Base-by-base conservation (phyloP, 1,140 invertebrate species). In the Wasmannia auropunctata region DNA sequence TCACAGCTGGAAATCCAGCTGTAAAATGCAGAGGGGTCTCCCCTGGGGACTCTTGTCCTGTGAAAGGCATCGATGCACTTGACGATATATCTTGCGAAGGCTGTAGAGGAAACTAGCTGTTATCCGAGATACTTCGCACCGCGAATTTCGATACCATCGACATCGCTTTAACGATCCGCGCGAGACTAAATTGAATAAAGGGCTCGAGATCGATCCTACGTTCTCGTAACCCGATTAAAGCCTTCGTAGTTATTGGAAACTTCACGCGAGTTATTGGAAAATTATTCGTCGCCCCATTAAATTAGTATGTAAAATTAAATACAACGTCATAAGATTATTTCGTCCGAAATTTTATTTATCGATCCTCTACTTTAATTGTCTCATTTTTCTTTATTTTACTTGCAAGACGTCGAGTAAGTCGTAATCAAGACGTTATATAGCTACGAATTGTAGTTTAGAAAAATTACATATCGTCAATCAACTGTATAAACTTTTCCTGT, bases 221-320 rank as follows among this genome's bases (percentile, higher is more conserved):
- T 80, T 80, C 76, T 58, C 62, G 43, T 80, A 80, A 80, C 62
- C 43, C 46, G 62, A 80, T 80, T 80, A 80, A 37, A 37, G 46
- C 63, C 62, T 69, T 80, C 76, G 16, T 69, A 80, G 46, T 69
- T 80, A 80, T 80, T 67, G 76, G 63, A 69, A 80, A 80, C 76
- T 69, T 79, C 31, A 80, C 22, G 62, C n/a, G 62, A 67, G 65
- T 80, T 80, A 80, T 80, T 69, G 76, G 76, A 80, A 80, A 80
- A 67, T 67, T 67, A 80, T 80, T 80, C 65, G 22, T 22, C 25
- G 22, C 43, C 22, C 40, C 62, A 80, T 80, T 80, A 69, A 79
- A 80, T 69, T 80, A 51, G 6, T n/a, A 80, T n/a, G 43, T 51
- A 69, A 80, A 80, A 54, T 80, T 69, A 51, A 69, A 46, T 25